phyloP scores from a whole-genome alignment of 1,140 invertebrate species.

The Diploscapter pachys region DNA sequence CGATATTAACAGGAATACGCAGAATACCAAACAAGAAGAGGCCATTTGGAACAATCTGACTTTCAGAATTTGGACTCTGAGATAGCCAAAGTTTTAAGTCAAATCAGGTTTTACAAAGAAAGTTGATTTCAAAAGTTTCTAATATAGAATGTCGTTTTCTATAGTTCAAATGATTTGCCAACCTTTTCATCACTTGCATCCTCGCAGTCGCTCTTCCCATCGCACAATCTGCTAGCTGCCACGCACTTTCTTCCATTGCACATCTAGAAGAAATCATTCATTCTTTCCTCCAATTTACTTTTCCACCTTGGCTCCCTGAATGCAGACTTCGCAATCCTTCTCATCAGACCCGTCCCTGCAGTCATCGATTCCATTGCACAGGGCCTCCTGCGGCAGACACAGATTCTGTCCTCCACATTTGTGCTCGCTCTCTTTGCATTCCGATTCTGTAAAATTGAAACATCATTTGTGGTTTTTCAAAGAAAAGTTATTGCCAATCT shows the following conservation, averaged over 20 bases:
- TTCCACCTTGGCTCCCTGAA: slow-evolving; percentile 23
- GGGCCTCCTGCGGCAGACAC: slow-evolving; percentile 14
- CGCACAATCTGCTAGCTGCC: slow-evolving; percentile 26
- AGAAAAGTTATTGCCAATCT: too few species aligned
- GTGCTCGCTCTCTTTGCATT: slow-evolving; percentile 17
- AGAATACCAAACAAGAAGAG: too few species aligned
- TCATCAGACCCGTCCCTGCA: slow-evolving; percentile 32
- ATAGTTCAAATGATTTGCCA: too few species aligned
- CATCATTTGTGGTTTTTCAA: not conserved
- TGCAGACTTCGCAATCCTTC: slow-evolving; percentile 17
- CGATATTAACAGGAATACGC: too few species aligned
- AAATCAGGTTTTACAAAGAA: too few species aligned
- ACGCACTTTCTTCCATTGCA: slow-evolving; percentile 26
- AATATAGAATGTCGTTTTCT: too few species aligned
- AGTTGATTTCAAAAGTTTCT: too few species aligned
- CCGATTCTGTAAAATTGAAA: slow-evolving; percentile 1
- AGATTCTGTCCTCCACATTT: slow-evolving; percentile 7
- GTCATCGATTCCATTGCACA: slow-evolving; percentile 30
- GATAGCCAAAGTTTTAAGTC: too few species aligned
- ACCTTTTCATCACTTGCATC: slow-evolving; percentile 33
- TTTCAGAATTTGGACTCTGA: too few species aligned
- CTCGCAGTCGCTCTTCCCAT: slow-evolving; percentile 26
- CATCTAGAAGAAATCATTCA: slow-evolving; percentile 14
- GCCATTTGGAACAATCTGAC: too few species aligned
- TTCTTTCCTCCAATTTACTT: too few species aligned